phyloP scores from a whole-genome alignment of 1,140 invertebrate species.

The Lasaia peninsularis region DNA sequence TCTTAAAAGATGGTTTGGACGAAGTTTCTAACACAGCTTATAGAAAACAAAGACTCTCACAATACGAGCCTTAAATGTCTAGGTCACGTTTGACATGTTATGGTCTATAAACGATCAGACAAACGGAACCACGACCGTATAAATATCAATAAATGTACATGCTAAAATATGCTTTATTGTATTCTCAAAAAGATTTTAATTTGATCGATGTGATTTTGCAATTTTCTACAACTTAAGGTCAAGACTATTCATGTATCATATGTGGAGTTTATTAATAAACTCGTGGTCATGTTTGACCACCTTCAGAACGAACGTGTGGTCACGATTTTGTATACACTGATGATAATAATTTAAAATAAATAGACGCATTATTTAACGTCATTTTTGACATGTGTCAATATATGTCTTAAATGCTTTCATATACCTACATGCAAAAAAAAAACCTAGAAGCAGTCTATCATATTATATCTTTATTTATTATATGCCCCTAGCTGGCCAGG shows the following conservation, averaged over 20 bases:
- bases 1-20: no score
- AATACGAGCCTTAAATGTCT: constrained; percentile 34
- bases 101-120: constrained; percentile 13
- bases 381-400: no score
- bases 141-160: background rate
- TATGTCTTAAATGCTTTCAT: no score
- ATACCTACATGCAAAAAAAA: no score
- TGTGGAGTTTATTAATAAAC: constrained; percentile 46
- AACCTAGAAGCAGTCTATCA: no score
- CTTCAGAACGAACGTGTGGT: constrained; percentile 45
- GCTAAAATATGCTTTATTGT: background rate
- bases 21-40: background rate
- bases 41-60: constrained; percentile 10
- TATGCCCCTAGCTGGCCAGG: no score
- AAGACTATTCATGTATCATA: constrained; percentile 38
- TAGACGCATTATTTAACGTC: no score
- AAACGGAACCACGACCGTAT: background rate
- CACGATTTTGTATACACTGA: constrained; percentile 37
- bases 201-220: background rate
- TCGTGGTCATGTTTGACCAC: constrained; percentile 39
- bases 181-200: background rate
- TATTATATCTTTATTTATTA: no score
- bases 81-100: constrained; percentile 43
- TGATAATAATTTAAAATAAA: background rate
- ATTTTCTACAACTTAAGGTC: constrained; percentile 27